Base-by-base conservation (phyloP, 2,113 vertebrate species). In the Elachura formosa region DNA sequence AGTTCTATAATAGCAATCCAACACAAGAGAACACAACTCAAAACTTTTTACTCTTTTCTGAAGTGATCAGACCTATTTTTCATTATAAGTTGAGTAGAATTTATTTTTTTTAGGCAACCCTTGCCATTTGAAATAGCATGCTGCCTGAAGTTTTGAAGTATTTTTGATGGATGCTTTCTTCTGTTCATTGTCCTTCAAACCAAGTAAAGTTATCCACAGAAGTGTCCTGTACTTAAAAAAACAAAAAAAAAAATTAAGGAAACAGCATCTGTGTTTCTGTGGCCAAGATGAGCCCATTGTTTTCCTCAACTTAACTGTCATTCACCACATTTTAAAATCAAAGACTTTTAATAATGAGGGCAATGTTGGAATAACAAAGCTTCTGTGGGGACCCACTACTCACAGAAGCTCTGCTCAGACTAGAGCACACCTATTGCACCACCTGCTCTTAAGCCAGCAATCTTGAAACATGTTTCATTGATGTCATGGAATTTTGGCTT, bases 361-460 rank as follows among this genome's bases (percentile, higher is more conserved):
- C 38, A 36, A 22, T 11, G 33, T 0, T 38, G 10, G 12, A 7
- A 5, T 11, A 36, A 41, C 1, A 0, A 81, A 62, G 29, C 21
- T 68, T 45, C 54, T 23, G 9, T 34, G 36, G 33, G 17, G 38
- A 29, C 18, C 52, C 11, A 4, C 4, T 13, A 21, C 29, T 19
- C 1, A 1, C 6, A 1, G 6, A 28, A 74, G n/a, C 6, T 3
- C 40, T 55, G 25, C 58, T 69, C 2, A 4, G 59, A 59, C 36
- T 63, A 55, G 6, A 43, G 40, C 23, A 31, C 0, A 1, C 26
- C 69, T 49, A 12, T 22, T 26, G 48, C 23, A 83, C 7, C 6
- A 13, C 2, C 40, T 51, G 52, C 34, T 43, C 43, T 51, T 41
- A 41, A 61, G 31, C 6, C 36, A 75, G n/a, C 4, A 59, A 21